Base-by-base conservation (phyloP, 2,797 vertebrate species). In the Emys orbicularis region DNA sequence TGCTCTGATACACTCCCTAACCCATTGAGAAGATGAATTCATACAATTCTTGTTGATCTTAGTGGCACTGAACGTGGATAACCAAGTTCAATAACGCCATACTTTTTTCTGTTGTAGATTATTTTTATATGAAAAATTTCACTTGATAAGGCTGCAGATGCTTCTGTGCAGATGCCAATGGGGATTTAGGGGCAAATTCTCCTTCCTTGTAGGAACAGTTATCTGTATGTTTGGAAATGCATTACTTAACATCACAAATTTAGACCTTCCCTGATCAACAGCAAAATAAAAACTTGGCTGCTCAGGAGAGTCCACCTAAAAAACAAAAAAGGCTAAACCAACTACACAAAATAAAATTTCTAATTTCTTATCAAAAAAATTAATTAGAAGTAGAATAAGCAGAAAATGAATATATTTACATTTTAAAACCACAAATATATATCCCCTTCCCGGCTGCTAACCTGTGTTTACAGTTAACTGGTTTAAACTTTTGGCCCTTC, bases 171-270 rank as follows among this genome's bases (percentile, higher is more conserved):
- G 56, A 86, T 3, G 18, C 2, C 68, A 95, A 2, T 37, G 47
- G 90, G 15, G 87, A 91, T 56, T 87, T 76, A 47, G 21, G 44
- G 57, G 76, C 89, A 37, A 90, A 90, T 84, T 82, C 19, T 84
- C 79, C 65, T 86, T 92, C 27, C 59, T 92, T 81, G 29, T 19
- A 89, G 76, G 87, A 95, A 86, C 2, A 87, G 81, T 44, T 49
- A n/a, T 88, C 56, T 54, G 25, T 12, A 25, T 86, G 80, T 94
- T 91, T 93, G 82, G 76, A 97, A 97, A 94, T 84, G 25, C 49
- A 79, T 10, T 74, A 87, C 29, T 76, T 76, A 95, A 94, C 61
- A 94, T 82, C 27, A 94, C 53, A 65, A 91, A 92, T 91, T 86
- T 61, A 84, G 90, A 92, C 79, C 7, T 79, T 89, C 90, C 83